Evolutionary conservation across 2,113 vertebrate genomes (phyloP).

Genomic region (Notothenia rossii): DNA sequence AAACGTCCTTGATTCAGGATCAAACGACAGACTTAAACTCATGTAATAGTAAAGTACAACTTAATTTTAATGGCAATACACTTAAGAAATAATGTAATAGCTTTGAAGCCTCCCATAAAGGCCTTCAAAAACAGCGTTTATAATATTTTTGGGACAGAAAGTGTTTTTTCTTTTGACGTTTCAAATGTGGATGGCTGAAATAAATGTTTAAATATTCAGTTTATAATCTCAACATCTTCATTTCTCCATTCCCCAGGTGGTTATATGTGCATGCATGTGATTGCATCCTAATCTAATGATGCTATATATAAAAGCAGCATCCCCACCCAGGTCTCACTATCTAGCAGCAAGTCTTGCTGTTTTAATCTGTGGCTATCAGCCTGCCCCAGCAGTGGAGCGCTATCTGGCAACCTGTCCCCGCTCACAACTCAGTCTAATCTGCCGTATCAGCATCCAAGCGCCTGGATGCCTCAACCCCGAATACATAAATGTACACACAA

Average conservation of each 20-base stretch:
- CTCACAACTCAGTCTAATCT: slow-evolving; percentile 46
- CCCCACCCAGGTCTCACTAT: slow-evolving; percentile 35
- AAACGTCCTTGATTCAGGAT: no score
- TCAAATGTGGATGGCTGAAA: not conserved
- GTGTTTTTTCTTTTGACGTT: not conserved
- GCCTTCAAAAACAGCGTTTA: not conserved
- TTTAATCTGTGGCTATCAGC: slow-evolving; percentile 59
- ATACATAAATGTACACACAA: slow-evolving; percentile 22
- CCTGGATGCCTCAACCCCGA: slow-evolving; percentile 26
- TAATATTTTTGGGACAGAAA: not conserved
- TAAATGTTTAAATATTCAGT: not conserved
- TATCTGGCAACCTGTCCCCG: slow-evolving; percentile 64
- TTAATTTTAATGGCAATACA: not conserved
- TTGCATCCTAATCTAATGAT: slow-evolving; percentile 21
- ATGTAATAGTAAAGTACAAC: not conserved
- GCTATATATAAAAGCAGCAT: slow-evolving; percentile 12
- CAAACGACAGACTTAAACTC: not conserved
- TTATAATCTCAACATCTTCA: not conserved
- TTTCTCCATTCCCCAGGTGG: not conserved
- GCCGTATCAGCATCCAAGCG: slow-evolving; percentile 49
- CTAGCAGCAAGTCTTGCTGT: slow-evolving; percentile 36
- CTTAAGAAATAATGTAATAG: not conserved
- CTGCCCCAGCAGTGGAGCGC: slow-evolving; percentile 33
- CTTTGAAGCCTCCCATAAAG: not conserved
- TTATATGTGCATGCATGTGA: slow-evolving; percentile 14